Evolutionary conservation across 2,888 invertebrate species (phyloP).

Genomic region (Drosophila peninsularis): DNA sequence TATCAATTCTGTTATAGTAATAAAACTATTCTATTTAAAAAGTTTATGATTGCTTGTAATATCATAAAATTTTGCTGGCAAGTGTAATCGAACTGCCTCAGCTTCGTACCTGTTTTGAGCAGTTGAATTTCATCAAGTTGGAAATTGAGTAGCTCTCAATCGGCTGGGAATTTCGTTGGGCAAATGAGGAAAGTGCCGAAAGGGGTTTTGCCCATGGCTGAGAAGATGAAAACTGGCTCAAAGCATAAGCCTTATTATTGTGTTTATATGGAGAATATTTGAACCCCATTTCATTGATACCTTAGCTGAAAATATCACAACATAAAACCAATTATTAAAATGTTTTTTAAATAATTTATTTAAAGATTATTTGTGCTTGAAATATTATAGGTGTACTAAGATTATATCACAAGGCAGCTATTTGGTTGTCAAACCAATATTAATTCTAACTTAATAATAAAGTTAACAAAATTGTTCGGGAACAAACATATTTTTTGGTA

Average conservation of each 20-base stretch:
- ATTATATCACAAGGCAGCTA: neutral
- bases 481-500: neutral
- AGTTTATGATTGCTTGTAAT: neutral
- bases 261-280: neutral
- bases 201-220: neutral
- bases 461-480: neutral
- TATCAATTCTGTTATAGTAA: neutral
- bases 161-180: constrained; percentile 1
- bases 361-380: neutral
- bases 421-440: neutral
- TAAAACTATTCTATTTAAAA: neutral
- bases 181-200: neutral
- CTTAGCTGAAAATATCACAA: neutral
- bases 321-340: no score
- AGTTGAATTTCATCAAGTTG: neutral
- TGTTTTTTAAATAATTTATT: constrained; percentile 3
- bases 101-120: neutral
- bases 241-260: neutral
- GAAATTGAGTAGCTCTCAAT: neutral
- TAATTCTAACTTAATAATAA: neutral
- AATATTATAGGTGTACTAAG: neutral
- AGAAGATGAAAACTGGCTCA: neutral
- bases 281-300: neutral
- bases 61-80: neutral
- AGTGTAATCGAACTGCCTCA: neutral